Evolutionary conservation across 2,113 vertebrate species (phyloP).

Genomic region (Dromaius novaehollandiae): DNA sequence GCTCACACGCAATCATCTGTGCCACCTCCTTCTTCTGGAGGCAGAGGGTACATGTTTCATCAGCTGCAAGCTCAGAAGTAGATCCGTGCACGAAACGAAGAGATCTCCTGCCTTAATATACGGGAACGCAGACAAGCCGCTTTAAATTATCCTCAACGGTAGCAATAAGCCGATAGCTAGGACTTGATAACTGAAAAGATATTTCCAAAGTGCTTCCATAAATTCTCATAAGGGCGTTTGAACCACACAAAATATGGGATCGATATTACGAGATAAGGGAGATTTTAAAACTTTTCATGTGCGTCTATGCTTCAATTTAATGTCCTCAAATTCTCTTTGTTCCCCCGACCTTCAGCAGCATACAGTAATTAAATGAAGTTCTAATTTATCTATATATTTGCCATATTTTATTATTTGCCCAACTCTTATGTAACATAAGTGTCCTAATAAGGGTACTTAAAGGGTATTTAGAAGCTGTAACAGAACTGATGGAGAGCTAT

Average conservation of each 20-base stretch:
- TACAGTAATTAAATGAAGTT: not conserved
- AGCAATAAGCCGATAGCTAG: constrained; percentile 32
- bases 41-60: not conserved
- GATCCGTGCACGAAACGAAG: not conserved
- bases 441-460: not conserved
- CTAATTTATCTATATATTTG: not conserved
- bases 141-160: constrained; percentile 8
- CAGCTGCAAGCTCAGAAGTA: not conserved
- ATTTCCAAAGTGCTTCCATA: constrained; percentile 3
- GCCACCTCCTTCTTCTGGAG: not conserved
- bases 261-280: constrained; percentile 8
- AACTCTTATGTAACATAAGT: not conserved
- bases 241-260: constrained; percentile 3
- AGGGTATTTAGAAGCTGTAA: not conserved
- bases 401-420: not conserved
- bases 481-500: not conserved
- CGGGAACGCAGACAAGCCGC: not conserved
- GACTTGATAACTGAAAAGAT: not conserved
- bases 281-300: constrained; percentile 4
- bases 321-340: not conserved
- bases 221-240: constrained; percentile 21
- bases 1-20: not conserved
- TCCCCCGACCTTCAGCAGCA: not conserved
- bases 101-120: constrained; percentile 4
- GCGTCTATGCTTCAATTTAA: not conserved